Conservation (phyloP, 1,140 invertebrate species). For the Scaptodrosophila lebanonensis region DNA sequence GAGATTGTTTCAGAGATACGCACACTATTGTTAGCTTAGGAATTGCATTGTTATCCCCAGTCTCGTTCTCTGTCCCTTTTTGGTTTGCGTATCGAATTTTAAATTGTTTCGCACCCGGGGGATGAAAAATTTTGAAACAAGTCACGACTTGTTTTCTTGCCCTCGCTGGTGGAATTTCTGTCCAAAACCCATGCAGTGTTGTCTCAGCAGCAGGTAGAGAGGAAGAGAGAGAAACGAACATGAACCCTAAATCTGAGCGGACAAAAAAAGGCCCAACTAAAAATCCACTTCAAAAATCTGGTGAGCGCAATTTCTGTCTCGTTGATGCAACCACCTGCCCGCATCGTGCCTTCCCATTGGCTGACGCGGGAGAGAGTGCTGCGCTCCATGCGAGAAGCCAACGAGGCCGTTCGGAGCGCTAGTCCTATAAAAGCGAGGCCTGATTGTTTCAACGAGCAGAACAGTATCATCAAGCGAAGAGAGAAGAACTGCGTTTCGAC, state of each 20-base stretch:
- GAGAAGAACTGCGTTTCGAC: slow-evolving; percentile 10
- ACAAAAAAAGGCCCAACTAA: slow-evolving; percentile 29
- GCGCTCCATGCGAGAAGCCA: slow-evolving; percentile 2
- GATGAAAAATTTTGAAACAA: slow-evolving; percentile 41
- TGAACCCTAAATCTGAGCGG: slow-evolving; percentile 12
- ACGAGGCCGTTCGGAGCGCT: slow-evolving; percentile 18
- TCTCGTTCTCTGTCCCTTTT: slow-evolving; percentile 37
- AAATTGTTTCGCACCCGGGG: slow-evolving; percentile 44
- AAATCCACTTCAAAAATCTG: slow-evolving; percentile 38
- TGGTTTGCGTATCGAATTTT: slow-evolving; percentile 63
- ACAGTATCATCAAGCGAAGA: slow-evolving; percentile 34
- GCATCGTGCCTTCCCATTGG: slow-evolving; percentile 46
- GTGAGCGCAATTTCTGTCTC: slow-evolving; percentile 1
- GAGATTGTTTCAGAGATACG: slow-evolving; percentile 54
- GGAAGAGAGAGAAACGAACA: slow-evolving; percentile 4
- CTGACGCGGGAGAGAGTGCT: neutral
- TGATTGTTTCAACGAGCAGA: slow-evolving; percentile 36
- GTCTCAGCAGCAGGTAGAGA: slow-evolving; percentile 32
- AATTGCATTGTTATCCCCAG: too few relatives aligned
- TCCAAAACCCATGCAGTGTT: too few relatives aligned
- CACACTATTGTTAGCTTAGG: slow-evolving; percentile 52
- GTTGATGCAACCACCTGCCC: slow-evolving; percentile 60
- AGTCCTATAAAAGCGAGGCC: slow-evolving; percentile 50
- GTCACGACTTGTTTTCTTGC: slow-evolving; percentile 48
- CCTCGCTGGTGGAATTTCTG: slow-evolving; percentile 41